Evolutionary conservation across 2,888 invertebrate species (phyloP), one percentile per base, ranked within the genome.

Genomic region (Drosophila tanythrix): DNA sequence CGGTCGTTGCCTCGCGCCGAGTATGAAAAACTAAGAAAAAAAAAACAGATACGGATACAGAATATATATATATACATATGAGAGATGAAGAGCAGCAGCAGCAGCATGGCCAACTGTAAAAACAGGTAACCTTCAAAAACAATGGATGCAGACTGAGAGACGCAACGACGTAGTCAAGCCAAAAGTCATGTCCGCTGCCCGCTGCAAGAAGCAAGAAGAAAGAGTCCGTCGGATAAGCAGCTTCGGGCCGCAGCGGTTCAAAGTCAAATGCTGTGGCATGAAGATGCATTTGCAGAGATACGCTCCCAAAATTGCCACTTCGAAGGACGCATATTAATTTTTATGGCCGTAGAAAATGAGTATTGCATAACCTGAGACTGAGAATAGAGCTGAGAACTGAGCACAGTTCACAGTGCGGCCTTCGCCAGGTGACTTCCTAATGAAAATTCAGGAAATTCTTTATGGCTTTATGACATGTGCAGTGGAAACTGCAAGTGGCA

Each of bases 301-400:
- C 76, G 73, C 79, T 79, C 77, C 75, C 76, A 74, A 81, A 89
- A 87, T 88, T 80, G 77, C 71, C 76, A 75, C 70, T 56, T 78
- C 81, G 88, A 91, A 92, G 92, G 91, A 86, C 90, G 88, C 80
- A 91, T 91, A 91, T 91, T 90, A 91, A 91, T 91, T 90, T 91
- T 91, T 90, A 91, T 91, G 81, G 56, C 80, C 91, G 78, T 90
- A 83, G 81, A 83, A 88, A 91, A 91, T 86, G 87, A 86, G 68
- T 59, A 85, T 91, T 90, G 88, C 92, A 89, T 90, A 89, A 91
- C 81, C 76, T 8, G 61, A 70, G 52, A 50, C 48, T 27, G 33
- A 21, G 15, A 53, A 33, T 43, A 43, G 43, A 43, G 2, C 48
- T 48, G 62, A 56, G 33, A 56, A 52, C 43, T 2, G 27, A 53